Evolutionary conservation across 2,797 vertebrate species (phyloP).

Genomic region (Argyrosomus regius): DNA sequence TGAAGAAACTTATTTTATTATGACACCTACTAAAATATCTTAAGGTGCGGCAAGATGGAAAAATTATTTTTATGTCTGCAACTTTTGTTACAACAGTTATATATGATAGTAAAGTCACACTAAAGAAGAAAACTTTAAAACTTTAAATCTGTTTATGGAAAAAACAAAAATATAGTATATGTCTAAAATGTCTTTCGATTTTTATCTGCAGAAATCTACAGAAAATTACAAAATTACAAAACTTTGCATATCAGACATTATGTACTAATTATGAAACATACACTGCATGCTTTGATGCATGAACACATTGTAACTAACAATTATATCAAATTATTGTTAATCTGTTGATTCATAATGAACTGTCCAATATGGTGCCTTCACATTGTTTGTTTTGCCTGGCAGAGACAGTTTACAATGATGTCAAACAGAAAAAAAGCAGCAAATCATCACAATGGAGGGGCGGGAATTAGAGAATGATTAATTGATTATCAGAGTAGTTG

Average conservation of each 20-base stretch:
- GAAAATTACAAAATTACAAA: neutral
- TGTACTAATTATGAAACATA: conserved; percentile 2
- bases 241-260: neutral
- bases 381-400: neutral
- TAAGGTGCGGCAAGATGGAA: too few species aligned
- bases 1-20: too few species aligned
- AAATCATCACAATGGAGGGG: neutral
- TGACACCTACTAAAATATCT: too few species aligned
- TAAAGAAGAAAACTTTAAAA: neutral
- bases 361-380: neutral
- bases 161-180: neutral
- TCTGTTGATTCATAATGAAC: neutral
- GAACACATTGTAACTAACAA: neutral
- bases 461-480: neutral
- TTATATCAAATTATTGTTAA: neutral
- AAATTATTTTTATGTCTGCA: too few species aligned
- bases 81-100: too few species aligned
- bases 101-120: too few species aligned
- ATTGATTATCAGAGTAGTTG: neutral
- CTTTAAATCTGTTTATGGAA: neutral
- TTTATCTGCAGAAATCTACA: too few species aligned
- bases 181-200: neutral
- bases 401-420: neutral
- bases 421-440: neutral
- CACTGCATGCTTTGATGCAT: neutral